These are phyloP conservation scores for Micronycteris hirsuta DNA, from an alignment of 2,113 vertebrate genomes.

Conservation along the genomic window DNA sequence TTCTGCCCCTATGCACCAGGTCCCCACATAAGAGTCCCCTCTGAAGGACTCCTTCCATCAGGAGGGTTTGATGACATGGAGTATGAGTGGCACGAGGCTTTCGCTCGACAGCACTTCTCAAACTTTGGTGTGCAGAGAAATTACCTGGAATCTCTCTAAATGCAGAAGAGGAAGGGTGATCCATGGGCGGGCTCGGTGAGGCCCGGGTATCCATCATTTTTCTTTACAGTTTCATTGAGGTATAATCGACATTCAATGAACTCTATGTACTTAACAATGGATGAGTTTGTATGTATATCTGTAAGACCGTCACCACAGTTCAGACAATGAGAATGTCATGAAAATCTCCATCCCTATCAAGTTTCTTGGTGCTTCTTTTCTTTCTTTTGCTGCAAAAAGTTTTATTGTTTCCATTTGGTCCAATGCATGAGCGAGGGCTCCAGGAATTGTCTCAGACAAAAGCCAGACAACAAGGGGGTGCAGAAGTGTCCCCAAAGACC, in stretches of 20 bases:
- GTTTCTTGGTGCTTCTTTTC: neutral
- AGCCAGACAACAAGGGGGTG: neutral
- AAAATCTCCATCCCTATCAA: neutral
- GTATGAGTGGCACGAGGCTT: neutral
- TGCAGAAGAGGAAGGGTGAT: neutral
- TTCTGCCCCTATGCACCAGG: rapidly evolving
- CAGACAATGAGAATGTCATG: neutral
- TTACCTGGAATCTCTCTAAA: neutral
- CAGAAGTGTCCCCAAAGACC: neutral
- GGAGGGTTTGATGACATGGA: neutral
- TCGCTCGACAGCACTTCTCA: neutral
- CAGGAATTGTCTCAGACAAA: neutral
- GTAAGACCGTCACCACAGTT: neutral
- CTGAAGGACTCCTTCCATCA: neutral
- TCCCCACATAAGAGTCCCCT: neutral
- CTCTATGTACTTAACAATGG: neutral
- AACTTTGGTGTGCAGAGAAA: neutral
- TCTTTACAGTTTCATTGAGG: neutral
- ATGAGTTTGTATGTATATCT: neutral
- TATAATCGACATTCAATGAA: neutral
- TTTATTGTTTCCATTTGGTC: neutral
- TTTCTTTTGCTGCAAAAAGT: neutral
- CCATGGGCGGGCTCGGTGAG: neutral
- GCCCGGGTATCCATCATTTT: neutral
- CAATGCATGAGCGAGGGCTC: neutral